Base-by-base conservation (phyloP, 2,113 vertebrate species). In the Daubentonia madagascariensis region DNA sequence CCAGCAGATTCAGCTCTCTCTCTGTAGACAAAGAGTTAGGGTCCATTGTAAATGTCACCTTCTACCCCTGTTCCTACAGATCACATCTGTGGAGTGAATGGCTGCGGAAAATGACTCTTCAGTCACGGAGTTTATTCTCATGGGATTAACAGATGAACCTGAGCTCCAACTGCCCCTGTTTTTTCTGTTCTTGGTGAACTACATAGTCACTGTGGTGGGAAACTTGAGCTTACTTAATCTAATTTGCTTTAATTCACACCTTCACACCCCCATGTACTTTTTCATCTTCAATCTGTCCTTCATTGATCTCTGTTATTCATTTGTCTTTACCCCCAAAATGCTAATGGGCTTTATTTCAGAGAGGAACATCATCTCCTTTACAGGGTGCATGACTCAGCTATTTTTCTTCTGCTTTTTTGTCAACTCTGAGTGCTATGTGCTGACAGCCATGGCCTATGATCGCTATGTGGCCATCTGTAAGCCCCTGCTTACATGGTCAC, bases 381-480 rank as follows among this genome's bases (percentile, higher is more conserved):
- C 8, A 37, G 87, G 28, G 22, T 97, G 93, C 32, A 92, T 97
- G 85, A 43, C 85, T 50, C 95, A 96, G 28, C 16, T 97, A 0
- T 96, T 97, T 89, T 97, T 97, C 37, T 96, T 96, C 75, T 91
- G 96, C 43, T 81, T 89, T 57, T 96, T 97, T 89, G 89, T 92
- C 52, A 87, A 61, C 23, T 79, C 94, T 37, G 96, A 98, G 92
- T 97, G 96, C 76, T 96, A 65, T 10, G 50, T 96, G 25, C 45
- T 93, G 85, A 96, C 94, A 86, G 94, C 80, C 32, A 97, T 96
- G 94, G 97, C 94, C 43, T 98, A 87, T 68, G 95, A 96, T 59
- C 3, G 10, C 63, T 94, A 63, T 54, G 85, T 96, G 61, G 91
- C 95, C 85, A 94, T 98, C 75, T 98, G 91, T 83, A 54, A 87